These are phyloP conservation scores for Gandaritis pyraliata DNA, from an alignment of 2,888 invertebrate genomes.

Conservation along the genomic window DNA sequence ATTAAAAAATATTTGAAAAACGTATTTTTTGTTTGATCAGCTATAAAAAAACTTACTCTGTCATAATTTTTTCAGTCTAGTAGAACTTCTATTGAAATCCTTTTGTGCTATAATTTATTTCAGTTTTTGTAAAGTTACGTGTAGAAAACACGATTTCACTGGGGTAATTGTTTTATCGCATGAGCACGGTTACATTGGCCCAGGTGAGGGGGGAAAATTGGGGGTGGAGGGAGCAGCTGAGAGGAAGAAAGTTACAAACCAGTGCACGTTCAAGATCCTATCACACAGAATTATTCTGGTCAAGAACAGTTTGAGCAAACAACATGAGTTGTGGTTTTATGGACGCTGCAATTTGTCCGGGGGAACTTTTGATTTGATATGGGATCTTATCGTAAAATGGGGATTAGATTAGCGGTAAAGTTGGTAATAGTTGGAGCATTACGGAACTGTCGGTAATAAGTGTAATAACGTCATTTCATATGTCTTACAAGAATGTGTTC, in stretches of 20 bases:
- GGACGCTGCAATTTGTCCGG: constrained; percentile 58
- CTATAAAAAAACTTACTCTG: too few species aligned
- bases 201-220: constrained; percentile 49
- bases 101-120: constrained; percentile 29
- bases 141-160: constrained; percentile 66
- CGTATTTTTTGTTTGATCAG: too few species aligned
- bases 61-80: not conserved
- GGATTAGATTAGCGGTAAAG: constrained; percentile 48
- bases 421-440: constrained; percentile 31
- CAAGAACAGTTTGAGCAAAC: constrained; percentile 75
- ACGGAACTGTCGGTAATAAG: constrained; percentile 3
- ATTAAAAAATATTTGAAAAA: too few species aligned
- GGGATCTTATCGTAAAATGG: constrained; percentile 42
- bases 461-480: constrained; percentile 8
- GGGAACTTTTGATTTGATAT: constrained; percentile 45
- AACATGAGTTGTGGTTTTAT: constrained; percentile 57
- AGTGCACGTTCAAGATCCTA: constrained; percentile 74
- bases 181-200: constrained; percentile 69
- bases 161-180: constrained; percentile 84
- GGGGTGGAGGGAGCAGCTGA: constrained; percentile 58
- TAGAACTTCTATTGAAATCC: constrained; percentile 24
- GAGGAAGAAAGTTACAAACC: constrained; percentile 74
- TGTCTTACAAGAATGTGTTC: not conserved
- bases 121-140: constrained; percentile 43
- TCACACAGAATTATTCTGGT: constrained; percentile 76